Evolutionary conservation across 1,140 invertebrate species (phyloP), one percentile per base, ranked within the genome.

Genomic region (Anoplolepis gracilipes): DNA sequence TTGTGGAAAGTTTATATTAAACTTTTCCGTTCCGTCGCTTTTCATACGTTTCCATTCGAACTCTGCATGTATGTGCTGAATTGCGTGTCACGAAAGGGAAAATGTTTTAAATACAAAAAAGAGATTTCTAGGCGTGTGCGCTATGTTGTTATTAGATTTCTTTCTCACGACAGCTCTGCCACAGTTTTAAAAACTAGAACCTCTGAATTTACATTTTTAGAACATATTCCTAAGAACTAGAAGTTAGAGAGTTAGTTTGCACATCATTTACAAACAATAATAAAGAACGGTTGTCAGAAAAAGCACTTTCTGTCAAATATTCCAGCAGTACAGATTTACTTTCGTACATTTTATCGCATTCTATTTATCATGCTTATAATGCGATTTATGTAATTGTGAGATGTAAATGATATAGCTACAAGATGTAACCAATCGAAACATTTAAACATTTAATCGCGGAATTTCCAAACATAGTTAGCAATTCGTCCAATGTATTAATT

Each of bases 1-100:
- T 79, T 30, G 61, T 39, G n/a, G n/a, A 55, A 55, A 59, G 22
- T 39, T 79, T 79, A 30, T 70, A 79, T 79, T 79, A 39, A 69
- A 69, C 62, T 79, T 79, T 7, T 22, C 22, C 30, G 19, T 46
- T 39, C 8, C 16, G 42, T 53, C 13, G 16, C 16, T 49, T 28
- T 39, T 69, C 22, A 30, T 69, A 39, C 28, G 69, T 69, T 70
- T 57, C 30, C 13, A 16, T 55, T 55, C 46, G 46, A 69, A 79
- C 16, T 69, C 5, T 2, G 16, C 22, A 39, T 55, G 16, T 64
- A 19, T 42, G 30, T n/a, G 57, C 7, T 22, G 22, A 57, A 70
- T 70, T 55, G n/a, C n/a, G 16, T 36, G 42, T 33, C n/a, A 30
- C 10, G 22, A 78, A 53, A 53, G 22, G 6, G 16, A 39, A 39